Evolutionary conservation across 2,113 vertebrate genomes (phyloP).

Genomic region (Trogon melanurus): DNA sequence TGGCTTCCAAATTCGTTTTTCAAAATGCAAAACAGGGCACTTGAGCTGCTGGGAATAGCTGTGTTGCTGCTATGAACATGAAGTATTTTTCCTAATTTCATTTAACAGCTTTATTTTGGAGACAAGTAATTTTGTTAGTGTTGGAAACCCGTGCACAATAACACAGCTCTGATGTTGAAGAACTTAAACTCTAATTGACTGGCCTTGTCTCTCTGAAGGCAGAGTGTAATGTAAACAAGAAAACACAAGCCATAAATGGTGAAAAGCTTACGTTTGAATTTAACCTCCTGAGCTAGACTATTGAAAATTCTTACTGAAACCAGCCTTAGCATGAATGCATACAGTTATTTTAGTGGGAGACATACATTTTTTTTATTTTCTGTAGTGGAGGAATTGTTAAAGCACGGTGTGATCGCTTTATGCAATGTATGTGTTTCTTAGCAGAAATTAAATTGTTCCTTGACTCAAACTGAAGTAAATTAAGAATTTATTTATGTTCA

Average conservation of each 20-base stretch:
- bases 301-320: neutral
- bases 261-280: neutral
- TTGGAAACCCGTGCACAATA: constrained; percentile 30
- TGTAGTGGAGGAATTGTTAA: neutral
- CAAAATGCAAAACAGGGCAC: neutral
- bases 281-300: neutral
- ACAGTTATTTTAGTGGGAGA: neutral
- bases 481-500: neutral
- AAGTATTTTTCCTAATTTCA: constrained; percentile 63
- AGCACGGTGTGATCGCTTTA: neutral
- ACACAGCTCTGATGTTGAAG: neutral
- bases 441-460: neutral
- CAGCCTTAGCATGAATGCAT: neutral
- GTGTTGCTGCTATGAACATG: neutral
- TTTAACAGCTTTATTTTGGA: constrained; percentile 62
- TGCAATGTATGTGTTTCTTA: neutral
- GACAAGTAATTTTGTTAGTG: constrained; percentile 46
- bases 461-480: neutral
- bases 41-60: neutral
- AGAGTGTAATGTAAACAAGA: neutral
- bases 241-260: constrained; percentile 23
- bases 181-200: constrained; percentile 3
- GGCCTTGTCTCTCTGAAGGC: constrained; percentile 1
- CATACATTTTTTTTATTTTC: neutral
- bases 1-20: neutral